Conservation (phyloP, 2,888 invertebrate species). For the Copidosoma aretas region DNA sequence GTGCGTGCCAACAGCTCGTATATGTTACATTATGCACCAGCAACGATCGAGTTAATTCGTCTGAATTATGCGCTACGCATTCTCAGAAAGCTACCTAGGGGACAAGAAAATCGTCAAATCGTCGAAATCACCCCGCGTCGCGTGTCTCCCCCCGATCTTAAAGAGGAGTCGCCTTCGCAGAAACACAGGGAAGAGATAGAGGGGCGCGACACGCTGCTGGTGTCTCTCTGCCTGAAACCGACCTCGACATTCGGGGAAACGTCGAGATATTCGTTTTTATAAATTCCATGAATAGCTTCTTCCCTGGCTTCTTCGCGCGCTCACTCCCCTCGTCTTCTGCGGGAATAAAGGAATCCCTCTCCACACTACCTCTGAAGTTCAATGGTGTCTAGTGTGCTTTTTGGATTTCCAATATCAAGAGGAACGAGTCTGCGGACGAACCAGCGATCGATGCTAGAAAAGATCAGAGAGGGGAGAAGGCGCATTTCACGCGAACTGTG, state of each 20-base stretch:
- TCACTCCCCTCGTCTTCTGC: not conserved
- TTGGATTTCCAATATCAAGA: conserved; percentile 56
- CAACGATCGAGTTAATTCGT: too few species aligned
- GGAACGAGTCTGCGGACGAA: conserved; percentile 39
- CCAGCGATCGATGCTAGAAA: not conserved
- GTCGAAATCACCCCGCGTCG: not conserved
- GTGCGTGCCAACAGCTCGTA: too few species aligned
- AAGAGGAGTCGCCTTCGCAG: not conserved
- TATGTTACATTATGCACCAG: too few species aligned
- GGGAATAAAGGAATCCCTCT: conserved; percentile 21
- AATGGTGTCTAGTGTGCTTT: conserved; percentile 37
- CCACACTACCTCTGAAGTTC: conserved; percentile 10
- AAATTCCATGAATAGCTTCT: conserved; percentile 30
- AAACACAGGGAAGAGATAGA: not conserved
- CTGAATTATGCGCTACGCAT: too few species aligned
- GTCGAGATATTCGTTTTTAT: conserved; percentile 23
- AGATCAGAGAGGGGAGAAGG: not conserved
- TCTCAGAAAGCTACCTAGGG: too few species aligned
- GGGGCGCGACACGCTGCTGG: not conserved
- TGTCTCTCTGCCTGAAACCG: not conserved
- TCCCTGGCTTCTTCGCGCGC: not conserved
- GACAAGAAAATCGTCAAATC: too few species aligned
- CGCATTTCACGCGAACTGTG: conserved; percentile 2
- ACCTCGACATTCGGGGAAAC: conserved; percentile 4
- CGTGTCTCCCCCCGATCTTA: not conserved